These are phyloP conservation scores for Junonia oenone DNA, from an alignment of 2,888 invertebrate genomes.

Conservation along the genomic window DNA sequence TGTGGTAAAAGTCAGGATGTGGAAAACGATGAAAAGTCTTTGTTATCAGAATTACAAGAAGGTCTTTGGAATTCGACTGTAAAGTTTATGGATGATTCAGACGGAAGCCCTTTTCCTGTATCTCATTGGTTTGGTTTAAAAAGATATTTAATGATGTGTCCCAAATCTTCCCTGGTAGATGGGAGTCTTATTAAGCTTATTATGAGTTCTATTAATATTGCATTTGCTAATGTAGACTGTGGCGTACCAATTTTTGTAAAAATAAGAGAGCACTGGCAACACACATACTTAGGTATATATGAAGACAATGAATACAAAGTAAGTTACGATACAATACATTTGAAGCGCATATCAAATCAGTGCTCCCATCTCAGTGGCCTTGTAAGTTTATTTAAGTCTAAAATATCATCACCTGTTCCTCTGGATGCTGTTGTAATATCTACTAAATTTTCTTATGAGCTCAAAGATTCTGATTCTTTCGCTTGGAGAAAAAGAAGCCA, in stretches of 20 bases:
- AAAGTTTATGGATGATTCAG: constrained; percentile 59
- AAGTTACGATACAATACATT: constrained; percentile 94
- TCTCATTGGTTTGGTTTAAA: constrained; percentile 89
- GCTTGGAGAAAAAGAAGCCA: constrained; percentile 80
- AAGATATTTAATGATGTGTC: constrained; percentile 88
- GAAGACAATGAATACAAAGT: constrained; percentile 87
- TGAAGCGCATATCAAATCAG: constrained; percentile 88
- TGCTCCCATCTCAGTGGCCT: constrained; percentile 91
- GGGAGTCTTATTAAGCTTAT: constrained; percentile 88
- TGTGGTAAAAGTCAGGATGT: constrained; percentile 39
- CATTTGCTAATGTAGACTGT: constrained; percentile 88
- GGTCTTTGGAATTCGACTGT: constrained; percentile 64
- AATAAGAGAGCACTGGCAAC: constrained; percentile 89
- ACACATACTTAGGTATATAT: constrained; percentile 89
- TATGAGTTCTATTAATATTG: constrained; percentile 90
- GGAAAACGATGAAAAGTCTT: constrained; percentile 71
- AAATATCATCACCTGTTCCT: constrained; percentile 83
- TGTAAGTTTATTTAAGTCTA: constrained; percentile 92
- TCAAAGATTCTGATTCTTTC: constrained; percentile 80
- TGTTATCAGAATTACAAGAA: constrained; percentile 68
- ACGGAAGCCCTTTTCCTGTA: constrained; percentile 78
- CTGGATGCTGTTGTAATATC: constrained; percentile 85
- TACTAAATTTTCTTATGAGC: constrained; percentile 86
- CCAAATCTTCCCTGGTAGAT: constrained; percentile 81
- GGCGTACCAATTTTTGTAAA: constrained; percentile 93